phyloP scores from a whole-genome alignment of 2,888 invertebrate species.

The Mythimna impura region DNA sequence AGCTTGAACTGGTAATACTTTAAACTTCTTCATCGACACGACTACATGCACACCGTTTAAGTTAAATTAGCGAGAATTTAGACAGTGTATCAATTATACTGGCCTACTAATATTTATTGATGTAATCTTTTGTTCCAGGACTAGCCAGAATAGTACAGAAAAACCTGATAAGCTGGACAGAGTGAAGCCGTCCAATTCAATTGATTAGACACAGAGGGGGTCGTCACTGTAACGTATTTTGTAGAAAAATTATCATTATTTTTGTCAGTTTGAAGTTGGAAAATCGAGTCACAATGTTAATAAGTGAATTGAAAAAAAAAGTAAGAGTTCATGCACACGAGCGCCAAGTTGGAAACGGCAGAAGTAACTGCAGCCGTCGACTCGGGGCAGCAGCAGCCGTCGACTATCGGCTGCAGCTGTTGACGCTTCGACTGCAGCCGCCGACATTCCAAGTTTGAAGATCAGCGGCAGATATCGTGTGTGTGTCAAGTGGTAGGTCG shows the following conservation, averaged over 20 bases:
- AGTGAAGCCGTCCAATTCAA: constrained; percentile 89
- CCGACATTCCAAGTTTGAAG: no score
- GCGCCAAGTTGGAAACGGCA: no score
- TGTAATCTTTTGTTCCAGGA: constrained; percentile 71
- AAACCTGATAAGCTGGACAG: constrained; percentile 79
- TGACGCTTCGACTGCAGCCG: no score
- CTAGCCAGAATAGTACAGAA: constrained; percentile 85
- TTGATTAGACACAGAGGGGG: constrained; percentile 77
- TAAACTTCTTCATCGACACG: no score
- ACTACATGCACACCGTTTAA: no score
- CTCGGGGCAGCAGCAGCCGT: no score
- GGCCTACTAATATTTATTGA: not conserved
- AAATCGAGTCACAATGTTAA: constrained; percentile 5
- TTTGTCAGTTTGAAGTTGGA: not conserved
- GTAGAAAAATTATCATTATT: constrained; percentile 17
- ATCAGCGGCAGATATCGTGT: no score
- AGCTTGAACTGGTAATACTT: constrained; percentile 83
- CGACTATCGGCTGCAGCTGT: no score
- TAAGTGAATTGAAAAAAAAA: constrained; percentile 6
- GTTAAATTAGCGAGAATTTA: no score
- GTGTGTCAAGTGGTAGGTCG: no score
- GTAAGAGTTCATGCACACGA: not conserved
- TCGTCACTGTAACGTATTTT: constrained; percentile 46
- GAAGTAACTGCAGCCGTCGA: no score
- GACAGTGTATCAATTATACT: no score